These are phyloP conservation scores for Acronicta psi DNA, from an alignment of 2,888 invertebrate genomes.

Conservation along the genomic window DNA sequence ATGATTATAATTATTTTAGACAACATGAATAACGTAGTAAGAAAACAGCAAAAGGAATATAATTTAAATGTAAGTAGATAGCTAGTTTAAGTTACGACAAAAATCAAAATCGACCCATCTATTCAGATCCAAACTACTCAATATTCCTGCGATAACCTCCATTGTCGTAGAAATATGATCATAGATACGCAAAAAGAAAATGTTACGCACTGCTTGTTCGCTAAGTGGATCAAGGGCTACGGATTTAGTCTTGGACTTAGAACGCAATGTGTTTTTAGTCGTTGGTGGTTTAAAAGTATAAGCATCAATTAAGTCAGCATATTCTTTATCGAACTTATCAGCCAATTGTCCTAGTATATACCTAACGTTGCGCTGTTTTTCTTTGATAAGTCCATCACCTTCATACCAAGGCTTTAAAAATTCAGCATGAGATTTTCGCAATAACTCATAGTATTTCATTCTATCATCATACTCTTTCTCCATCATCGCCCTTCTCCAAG, in stretches of 20 bases:
- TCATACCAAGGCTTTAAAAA: slow-evolving; percentile 79
- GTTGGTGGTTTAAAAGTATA: slow-evolving; percentile 15
- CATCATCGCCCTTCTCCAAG: slow-evolving; percentile 80
- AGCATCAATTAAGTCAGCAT: slow-evolving; percentile 54
- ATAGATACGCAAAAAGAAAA: slow-evolving; percentile 73
- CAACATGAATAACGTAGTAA: not conserved
- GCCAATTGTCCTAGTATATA: slow-evolving; percentile 69
- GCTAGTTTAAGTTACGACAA: slow-evolving; percentile 57
- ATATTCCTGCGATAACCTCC: slow-evolving; percentile 74
- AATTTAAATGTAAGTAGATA: not conserved
- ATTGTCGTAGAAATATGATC: slow-evolving; percentile 71
- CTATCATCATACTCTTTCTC: slow-evolving; percentile 75
- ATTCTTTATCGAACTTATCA: slow-evolving; percentile 74
- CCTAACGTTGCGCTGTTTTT: slow-evolving; percentile 74
- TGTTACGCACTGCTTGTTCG: slow-evolving; percentile 58
- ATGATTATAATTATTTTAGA: not conserved
- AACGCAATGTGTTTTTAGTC: accelerated
- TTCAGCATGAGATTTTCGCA: slow-evolving; percentile 69
- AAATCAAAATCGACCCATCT: slow-evolving; percentile 83
- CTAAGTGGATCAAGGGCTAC: slow-evolving; percentile 29
- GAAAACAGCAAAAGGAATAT: not conserved
- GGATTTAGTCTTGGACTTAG: not conserved
- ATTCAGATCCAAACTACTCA: slow-evolving; percentile 80
- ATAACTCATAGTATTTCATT: slow-evolving; percentile 73
- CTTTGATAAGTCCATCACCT: slow-evolving; percentile 66